phyloP scores from a whole-genome alignment of 2,888 invertebrate genomes.

The Urechis unicinctus region DNA sequence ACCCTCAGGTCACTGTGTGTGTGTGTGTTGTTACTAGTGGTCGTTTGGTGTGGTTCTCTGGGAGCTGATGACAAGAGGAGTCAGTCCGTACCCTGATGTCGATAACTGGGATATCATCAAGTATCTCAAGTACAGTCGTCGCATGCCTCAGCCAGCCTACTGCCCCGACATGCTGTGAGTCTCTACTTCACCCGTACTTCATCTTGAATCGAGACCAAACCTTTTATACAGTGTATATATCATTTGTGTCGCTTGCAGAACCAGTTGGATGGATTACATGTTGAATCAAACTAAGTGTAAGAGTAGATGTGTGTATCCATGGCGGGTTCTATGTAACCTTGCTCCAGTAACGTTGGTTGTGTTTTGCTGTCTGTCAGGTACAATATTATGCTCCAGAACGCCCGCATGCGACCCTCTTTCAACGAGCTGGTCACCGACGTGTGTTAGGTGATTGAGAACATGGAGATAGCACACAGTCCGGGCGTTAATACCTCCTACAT shows the following conservation, averaged over 20 bases:
- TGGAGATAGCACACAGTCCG: not conserved
- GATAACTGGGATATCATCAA: conserved; percentile 53
- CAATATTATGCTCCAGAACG: conserved; percentile 15
- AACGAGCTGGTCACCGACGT: conserved; percentile 14
- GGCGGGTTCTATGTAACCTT: not conserved
- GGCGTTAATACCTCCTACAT: not conserved
- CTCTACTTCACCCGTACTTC: not conserved
- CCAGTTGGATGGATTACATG: too few species aligned
- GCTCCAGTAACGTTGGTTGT: not conserved
- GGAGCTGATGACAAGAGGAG: conserved; percentile 54
- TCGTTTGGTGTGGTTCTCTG: conserved; percentile 53
- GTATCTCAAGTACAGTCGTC: conserved; percentile 50
- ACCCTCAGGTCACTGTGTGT: not conserved
- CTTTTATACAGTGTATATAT: too few species aligned
- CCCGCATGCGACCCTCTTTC: conserved; percentile 16
- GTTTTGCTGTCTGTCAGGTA: conserved; percentile 11
- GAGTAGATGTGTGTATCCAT: not conserved
- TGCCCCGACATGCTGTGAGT: conserved; percentile 48
- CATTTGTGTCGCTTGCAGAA: not conserved
- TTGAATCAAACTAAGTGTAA: too few species aligned
- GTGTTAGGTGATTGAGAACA: conserved; percentile 12
- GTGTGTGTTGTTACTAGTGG: conserved; percentile 36
- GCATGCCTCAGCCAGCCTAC: conserved; percentile 52
- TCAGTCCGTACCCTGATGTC: conserved; percentile 53
- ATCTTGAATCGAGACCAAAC: too few species aligned